Evolutionary conservation across 2,888 invertebrate species (phyloP), one percentile per base, ranked within the genome.

Genomic region (Mesorhabditis spiculigera): DNA sequence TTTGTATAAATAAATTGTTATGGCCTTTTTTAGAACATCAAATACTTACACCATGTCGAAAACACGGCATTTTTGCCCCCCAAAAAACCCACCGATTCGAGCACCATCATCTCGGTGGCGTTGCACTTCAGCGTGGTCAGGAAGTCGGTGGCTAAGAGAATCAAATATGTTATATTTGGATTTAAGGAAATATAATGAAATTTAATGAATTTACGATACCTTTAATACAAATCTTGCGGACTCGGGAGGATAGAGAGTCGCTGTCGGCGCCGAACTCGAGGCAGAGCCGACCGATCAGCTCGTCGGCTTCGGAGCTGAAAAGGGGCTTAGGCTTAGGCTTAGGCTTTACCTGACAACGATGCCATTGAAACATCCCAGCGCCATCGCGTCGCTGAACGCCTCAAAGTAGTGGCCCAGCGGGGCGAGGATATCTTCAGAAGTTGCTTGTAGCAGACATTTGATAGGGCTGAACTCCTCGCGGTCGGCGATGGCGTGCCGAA

Each of bases 71-170:
- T 28, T 28, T 28, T 28, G 28, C 28, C 28, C 28, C 58, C n/a
- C 58, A 10, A 50, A 50, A n/a, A 50, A 50, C 58, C 58, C 58
- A 50, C 58, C 58, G 58, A 10, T 50, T 50, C 58, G n/a, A 50
- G 10, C 10, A n/a, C 58, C 58, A 50, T 50, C 58, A 50, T 13
- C 58, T 50, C 58, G n/a, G 58, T 13, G 58, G 58, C 58, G n/a
- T n/a, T 50, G 58, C 58, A 50, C n/a, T 50, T 50, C 58, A 50
- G 58, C 58, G 58, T 50, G 8, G 58, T 13, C 58, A 10, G n/a
- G n/a, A 50, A 50, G 58, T n/a, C n/a, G 10, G 58, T 50, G 8
- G 10, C 58, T 50, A 50, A 50, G n/a, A 50, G n/a, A 13, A 50
- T 28, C 28, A 28, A 28, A 28, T 28, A 28, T 28, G 28, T 28